Base-by-base conservation (phyloP, 2,888 invertebrate genomes). In the Athetis lepigone region DNA sequence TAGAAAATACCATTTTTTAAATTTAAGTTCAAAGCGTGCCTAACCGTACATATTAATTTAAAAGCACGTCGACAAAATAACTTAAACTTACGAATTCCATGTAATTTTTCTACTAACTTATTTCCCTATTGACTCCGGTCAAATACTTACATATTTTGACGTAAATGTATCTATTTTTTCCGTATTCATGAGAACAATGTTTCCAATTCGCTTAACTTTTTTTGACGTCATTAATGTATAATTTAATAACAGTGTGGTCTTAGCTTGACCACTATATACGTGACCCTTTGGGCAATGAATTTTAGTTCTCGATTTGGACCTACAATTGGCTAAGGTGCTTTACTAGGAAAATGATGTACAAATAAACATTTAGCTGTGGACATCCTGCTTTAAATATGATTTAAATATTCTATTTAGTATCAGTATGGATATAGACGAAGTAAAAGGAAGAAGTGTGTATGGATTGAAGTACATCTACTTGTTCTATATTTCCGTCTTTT, bases 151-250 rank as follows among this genome's bases (percentile, higher is more conserved):
- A 27, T 19, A 4, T 27, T 37, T 54, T 49, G 25, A 47, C 16
- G 46, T 29, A 27, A 27, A 23, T 61, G 51, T 51, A 23, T 40
- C 23, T 23, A 65, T 43, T 23, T 21, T 29, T 19, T 54, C 49
- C 42, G 39, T 6, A 27, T 69, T 69, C 70, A 60, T 8, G 37
- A 47, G 55, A 54, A 68, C 70, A 54, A 47, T 47, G 63, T 49
- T 4, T 33, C 21, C 23, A 42, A 46, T 23, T 21, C 39, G 29
- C 23, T 43, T 21, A 36, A 40, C 1, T n/a, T n/a, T 23, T 25
- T 25, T 16, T 51, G 39, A 50, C 57, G 71, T 64, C 71, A 57
- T 11, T 1, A 33, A 33, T 13, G 4, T 4, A 33, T 13, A 4
- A 13, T 33, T 33, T 33, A 33, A 33, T 33, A 33, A 13, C 33